Evolutionary conservation across 53 echinoderm and acorn worm genomes (phyloP), one percentile per base, ranked within the genome.

Genomic region (Hippasteria phrygiana): DNA sequence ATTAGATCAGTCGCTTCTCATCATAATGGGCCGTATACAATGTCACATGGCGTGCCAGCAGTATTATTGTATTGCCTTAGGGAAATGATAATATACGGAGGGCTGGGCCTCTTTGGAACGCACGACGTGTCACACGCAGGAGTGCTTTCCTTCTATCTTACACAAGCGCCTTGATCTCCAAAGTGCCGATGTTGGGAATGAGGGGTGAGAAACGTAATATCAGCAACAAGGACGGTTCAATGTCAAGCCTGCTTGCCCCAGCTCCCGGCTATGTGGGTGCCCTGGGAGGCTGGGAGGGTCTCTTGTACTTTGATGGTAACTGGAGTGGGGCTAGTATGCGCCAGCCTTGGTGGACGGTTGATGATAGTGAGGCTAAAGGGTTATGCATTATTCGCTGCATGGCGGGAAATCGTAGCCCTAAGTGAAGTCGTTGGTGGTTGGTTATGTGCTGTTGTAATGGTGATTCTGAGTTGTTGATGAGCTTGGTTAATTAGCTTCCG

Each of bases 271-370:
- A 82, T 82, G 26, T 73, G 41, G 66, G 66, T 64, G 82, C 82
- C 82, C 33, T 82, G 82, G 82, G 82, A 82, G 66, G 64, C 33
- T 82, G 82, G 82, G 82, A 82, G 66, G 64, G 82, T 82, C 82
- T 43, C 47, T 26, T 82, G 82, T 16, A 82, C 82, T 82, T 82
- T 82, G 5, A 66, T 46, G 82, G 82, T 82, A 82, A 82, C 82
- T 20, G 47, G 82, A 82, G 82, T 82, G 45, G 82, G 66, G 82
- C 17, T 51, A 32, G 13, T n/a, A n/a, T n/a, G n/a, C n/a, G n/a
- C 9, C 24, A 12, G 73, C 24, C 50, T 48, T 75, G 48, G 51
- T 47, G 51, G 75, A 73, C 16, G 51, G 51, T 14, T 13, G 20
- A 16, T 34, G 4, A 7, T 62, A 62, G 9, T 9, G 62, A 24